Evolutionary conservation across 2,797 vertebrate genomes (phyloP).

Genomic region (Sciaenops ocellatus): DNA sequence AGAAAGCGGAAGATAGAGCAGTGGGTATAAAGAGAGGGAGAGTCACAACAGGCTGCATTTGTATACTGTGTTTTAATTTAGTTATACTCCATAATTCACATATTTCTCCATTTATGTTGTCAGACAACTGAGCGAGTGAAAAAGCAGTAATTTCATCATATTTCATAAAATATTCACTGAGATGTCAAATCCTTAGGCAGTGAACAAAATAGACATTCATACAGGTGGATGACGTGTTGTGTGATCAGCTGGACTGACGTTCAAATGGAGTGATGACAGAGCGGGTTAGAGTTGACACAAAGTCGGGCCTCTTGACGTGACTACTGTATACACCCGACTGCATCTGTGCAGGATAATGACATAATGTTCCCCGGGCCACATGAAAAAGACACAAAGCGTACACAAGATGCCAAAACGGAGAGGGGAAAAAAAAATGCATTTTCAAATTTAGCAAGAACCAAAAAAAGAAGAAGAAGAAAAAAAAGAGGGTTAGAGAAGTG

Average conservation of each 20-base stretch:
- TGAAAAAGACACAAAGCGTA: background rate
- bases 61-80: background rate
- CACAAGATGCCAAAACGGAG: background rate
- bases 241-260: background rate
- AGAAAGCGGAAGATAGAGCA: too few species aligned
- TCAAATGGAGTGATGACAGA: background rate
- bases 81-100: background rate
- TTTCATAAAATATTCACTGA: too few species aligned
- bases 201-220: background rate
- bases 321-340: background rate
- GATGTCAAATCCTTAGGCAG: too few species aligned
- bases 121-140: background rate
- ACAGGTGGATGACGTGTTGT: background rate
- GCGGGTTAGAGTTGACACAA: background rate
- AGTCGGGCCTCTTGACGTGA: background rate
- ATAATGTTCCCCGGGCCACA: background rate
- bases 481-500: conserved; percentile 34
- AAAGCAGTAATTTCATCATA: too few species aligned
- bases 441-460: background rate
- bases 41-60: too few species aligned
- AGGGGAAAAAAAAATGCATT: background rate
- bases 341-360: background rate
- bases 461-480: background rate
- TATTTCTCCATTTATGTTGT: background rate
- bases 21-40: background rate